These are phyloP conservation scores for Lophius americanus DNA, from an alignment of 2,797 vertebrate species.

Conservation along the genomic window DNA sequence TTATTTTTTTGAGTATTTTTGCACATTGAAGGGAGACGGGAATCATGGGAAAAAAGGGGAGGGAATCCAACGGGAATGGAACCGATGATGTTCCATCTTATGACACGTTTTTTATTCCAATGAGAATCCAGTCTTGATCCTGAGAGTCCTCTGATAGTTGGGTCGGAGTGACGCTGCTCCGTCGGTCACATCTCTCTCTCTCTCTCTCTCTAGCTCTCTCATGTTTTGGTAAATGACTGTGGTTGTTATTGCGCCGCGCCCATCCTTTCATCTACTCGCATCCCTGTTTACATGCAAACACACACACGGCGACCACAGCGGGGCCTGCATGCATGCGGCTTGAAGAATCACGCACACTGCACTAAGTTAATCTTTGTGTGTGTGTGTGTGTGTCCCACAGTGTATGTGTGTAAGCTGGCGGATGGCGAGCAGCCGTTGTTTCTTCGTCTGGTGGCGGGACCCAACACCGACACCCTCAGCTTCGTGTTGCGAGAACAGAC, in stretches of 20 bases:
- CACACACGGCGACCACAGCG: conserved; percentile 19
- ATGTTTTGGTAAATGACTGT: conserved; percentile 30
- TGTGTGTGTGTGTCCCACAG: conserved; percentile 74
- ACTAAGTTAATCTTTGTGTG: conserved; percentile 8
- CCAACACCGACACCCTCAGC: conserved; percentile 87
- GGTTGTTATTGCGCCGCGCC: conserved; percentile 30
- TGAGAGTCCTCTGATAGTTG: no score
- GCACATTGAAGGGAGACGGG: no score
- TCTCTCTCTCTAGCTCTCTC: conserved; percentile 6
- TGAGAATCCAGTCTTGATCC: no score
- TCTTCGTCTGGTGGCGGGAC: conserved; percentile 92
- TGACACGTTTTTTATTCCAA: no score
- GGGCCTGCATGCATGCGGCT: conserved; percentile 29
- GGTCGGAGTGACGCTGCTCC: no score
- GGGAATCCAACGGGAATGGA: no score
- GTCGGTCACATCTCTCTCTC: no score
- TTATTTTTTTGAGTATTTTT: no score
- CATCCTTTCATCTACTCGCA: conserved; percentile 35
- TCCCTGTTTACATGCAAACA: conserved; percentile 25
- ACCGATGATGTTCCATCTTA: no score
- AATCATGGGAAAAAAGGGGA: no score
- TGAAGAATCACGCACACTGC: background rate
- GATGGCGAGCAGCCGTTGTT: conserved; percentile 93
- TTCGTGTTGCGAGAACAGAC: conserved; percentile 95
- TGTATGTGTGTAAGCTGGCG: conserved; percentile 92